A percentile compares a stretch with the other conserved stretches of the same genome.
Evolutionary conservation across 2,113 vertebrate genomes (phyloP).

Genomic region (Bettongia penicillata): DNA sequence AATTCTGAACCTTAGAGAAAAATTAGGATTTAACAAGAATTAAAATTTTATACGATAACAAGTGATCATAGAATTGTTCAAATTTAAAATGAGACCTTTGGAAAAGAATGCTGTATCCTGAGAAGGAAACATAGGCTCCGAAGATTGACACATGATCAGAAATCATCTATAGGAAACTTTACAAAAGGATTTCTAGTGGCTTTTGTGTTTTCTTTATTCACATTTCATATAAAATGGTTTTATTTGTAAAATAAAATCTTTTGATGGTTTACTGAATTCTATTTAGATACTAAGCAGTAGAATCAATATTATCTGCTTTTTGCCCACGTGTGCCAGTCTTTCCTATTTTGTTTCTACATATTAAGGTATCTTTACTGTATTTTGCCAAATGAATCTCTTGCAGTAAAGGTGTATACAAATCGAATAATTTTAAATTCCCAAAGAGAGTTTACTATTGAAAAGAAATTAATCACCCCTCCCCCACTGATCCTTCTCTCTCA

Average conservation of each 20-base stretch:
- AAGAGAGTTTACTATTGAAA: background rate
- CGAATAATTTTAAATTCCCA: background rate
- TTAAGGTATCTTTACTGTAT: conserved; percentile 24
- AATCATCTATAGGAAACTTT: conserved; percentile 25
- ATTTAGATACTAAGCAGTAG: conserved; percentile 23
- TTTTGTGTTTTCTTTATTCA: conserved; percentile 7
- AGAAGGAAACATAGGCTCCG: conserved; percentile 37
- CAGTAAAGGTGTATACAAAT: background rate
- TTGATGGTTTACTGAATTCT: conserved; percentile 32
- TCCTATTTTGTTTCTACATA: conserved; percentile 9
- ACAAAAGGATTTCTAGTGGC: conserved; percentile 15
- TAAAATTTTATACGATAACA: conserved; percentile 50
- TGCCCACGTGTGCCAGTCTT: conserved; percentile 36
- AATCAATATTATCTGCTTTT: conserved; percentile 35
- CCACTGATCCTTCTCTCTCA: background rate
- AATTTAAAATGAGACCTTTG: conserved; percentile 53
- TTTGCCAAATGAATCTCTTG: conserved; percentile 30
- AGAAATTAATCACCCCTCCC: background rate
- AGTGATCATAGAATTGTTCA: background rate
- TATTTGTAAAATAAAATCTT: background rate
- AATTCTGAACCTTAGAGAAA: conserved; percentile 46
- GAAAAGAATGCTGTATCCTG: background rate
- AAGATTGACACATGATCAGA: background rate
- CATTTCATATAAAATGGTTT: conserved; percentile 25
- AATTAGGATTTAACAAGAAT: conserved; percentile 20